Evolutionary conservation across 2,888 invertebrate species (phyloP).

Genomic region (Hirtodrosophila trivittata): DNA sequence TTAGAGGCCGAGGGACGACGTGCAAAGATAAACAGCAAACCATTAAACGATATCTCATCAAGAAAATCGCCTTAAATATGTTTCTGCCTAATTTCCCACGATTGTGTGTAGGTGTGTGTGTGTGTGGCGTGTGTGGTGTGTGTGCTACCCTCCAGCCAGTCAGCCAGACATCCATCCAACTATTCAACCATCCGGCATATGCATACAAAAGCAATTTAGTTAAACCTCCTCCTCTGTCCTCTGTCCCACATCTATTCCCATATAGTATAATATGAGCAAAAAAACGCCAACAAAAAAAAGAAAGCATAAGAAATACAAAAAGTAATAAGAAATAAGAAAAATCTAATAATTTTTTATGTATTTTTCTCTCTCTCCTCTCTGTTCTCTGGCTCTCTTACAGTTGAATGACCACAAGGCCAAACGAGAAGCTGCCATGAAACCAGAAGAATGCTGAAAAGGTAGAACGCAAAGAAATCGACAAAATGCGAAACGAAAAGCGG

Average conservation of each 20-base stretch:
- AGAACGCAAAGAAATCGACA: constrained; percentile 21
- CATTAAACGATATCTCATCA: constrained; percentile 76
- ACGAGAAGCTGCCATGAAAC: constrained; percentile 42
- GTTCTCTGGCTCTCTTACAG: constrained; percentile 61
- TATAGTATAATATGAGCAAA: constrained; percentile 35
- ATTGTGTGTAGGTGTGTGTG: constrained; percentile 36
- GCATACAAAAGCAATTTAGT: constrained; percentile 76
- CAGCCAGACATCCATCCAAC: constrained; percentile 30
- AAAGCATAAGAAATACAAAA: constrained; percentile 24
- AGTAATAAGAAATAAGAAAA: constrained; percentile 37
- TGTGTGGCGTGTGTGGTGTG: constrained; percentile 6
- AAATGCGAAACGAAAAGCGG: constrained; percentile 35
- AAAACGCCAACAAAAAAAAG: constrained; percentile 36
- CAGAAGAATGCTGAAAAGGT: constrained; percentile 49
- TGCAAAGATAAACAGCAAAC: constrained; percentile 59
- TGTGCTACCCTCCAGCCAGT: constrained; percentile 25
- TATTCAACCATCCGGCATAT: constrained; percentile 60
- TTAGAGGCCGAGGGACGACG: constrained; percentile 44
- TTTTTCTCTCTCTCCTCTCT: constrained; percentile 48
- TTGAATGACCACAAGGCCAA: constrained; percentile 72
- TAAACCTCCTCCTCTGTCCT: constrained; percentile 3
- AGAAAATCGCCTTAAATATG: constrained; percentile 78
- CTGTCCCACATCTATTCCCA: neutral
- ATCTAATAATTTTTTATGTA: constrained; percentile 71
- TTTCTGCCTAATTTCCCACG: constrained; percentile 77